Evolutionary conservation across 2,113 vertebrate genomes (phyloP).

Genomic region (Sciurus niger): DNA sequence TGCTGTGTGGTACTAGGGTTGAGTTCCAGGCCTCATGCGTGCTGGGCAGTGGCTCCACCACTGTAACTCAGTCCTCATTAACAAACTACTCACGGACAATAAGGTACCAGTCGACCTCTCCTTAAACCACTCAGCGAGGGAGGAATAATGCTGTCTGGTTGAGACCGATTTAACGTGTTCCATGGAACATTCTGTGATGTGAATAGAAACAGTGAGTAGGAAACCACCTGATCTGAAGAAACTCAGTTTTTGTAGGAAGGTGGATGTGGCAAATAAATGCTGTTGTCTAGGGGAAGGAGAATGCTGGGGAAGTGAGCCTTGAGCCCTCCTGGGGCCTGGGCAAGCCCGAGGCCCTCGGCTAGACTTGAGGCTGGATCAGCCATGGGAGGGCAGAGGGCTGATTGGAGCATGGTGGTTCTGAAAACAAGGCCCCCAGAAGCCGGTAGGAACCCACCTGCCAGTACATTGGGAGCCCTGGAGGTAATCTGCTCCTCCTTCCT

Average conservation of each 20-base stretch:
- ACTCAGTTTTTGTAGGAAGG: not conserved
- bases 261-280: not conserved
- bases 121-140: fast-evolving
- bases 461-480: too few species aligned
- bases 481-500: not conserved
- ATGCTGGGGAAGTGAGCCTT: too few species aligned
- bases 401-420: too few species aligned
- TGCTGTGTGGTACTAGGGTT: too few species aligned
- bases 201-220: too few species aligned
- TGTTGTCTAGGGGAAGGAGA: fast-evolving
- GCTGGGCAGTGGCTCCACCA: too few species aligned
- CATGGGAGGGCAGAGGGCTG: not conserved
- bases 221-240: not conserved
- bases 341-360: not conserved
- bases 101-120: not conserved
- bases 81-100: not conserved
- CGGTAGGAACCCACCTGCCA: not conserved
- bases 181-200: not conserved
- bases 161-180: not conserved
- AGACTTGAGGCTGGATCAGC: not conserved
- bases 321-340: not conserved
- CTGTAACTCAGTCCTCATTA: not conserved
- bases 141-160: not conserved
- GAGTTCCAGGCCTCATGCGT: too few species aligned
- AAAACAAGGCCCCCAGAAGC: not conserved